Conservation (phyloP, 2,113 vertebrate species). For the Menidia beryllina region DNA sequence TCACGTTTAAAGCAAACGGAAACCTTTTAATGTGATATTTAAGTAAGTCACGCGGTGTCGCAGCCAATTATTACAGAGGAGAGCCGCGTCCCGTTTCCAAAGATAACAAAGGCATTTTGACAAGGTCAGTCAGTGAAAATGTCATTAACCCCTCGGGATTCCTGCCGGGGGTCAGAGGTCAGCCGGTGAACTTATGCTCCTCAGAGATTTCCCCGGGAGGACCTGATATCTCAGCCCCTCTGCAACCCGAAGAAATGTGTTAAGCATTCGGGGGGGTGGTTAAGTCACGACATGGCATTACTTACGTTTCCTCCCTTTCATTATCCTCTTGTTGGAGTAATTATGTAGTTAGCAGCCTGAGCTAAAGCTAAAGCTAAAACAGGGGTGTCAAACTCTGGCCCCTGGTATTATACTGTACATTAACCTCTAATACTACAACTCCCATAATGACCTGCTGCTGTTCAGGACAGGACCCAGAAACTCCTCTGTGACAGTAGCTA, state of each 20-base stretch:
- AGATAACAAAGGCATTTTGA: slow-evolving; percentile 63
- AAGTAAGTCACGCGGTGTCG: slow-evolving; percentile 22
- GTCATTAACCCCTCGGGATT: slow-evolving; percentile 65
- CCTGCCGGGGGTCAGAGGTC: slow-evolving; percentile 71
- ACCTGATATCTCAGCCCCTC: slow-evolving; percentile 58
- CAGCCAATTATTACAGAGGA: slow-evolving; percentile 26
- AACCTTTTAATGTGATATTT: slow-evolving; percentile 33
- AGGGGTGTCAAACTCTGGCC: too few relatives aligned
- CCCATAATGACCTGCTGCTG: too few relatives aligned
- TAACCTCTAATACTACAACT: too few relatives aligned
- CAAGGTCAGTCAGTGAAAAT: slow-evolving; percentile 71
- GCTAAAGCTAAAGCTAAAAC: too few relatives aligned
- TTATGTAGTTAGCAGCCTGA: slow-evolving; percentile 40
- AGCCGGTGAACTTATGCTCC: slow-evolving; percentile 59
- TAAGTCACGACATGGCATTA: slow-evolving; percentile 47
- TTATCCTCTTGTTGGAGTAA: slow-evolving; percentile 63
- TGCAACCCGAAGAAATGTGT: slow-evolving; percentile 71
- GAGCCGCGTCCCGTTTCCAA: slow-evolving; percentile 36
- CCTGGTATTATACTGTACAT: too few relatives aligned
- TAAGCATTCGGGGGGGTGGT: slow-evolving; percentile 36
- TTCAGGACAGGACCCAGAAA: too few relatives aligned
- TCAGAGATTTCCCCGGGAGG: slow-evolving; percentile 45
- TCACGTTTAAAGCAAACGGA: slow-evolving; percentile 8
- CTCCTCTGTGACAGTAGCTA: too few relatives aligned
- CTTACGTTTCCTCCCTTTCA: slow-evolving; percentile 59